Conservation (phyloP, 2,113 vertebrate genomes). For the Propithecus coquereli region DNA sequence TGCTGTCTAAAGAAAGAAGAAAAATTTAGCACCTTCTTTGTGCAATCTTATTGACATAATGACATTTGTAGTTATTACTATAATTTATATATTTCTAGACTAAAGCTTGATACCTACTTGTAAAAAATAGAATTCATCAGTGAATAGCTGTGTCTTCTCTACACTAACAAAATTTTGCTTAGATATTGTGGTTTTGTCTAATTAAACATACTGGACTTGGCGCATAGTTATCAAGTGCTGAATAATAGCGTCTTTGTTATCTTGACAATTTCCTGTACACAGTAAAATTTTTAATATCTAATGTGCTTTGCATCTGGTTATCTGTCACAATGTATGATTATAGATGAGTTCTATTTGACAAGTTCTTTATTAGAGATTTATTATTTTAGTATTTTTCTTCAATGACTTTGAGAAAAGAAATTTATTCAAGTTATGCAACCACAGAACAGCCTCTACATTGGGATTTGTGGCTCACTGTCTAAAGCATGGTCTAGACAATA, state of each 20-base stretch:
- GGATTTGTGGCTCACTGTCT: constrained; percentile 64
- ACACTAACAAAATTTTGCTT: not conserved
- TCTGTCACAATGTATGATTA: not conserved
- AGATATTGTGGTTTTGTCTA: not conserved
- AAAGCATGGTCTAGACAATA: constrained; percentile 72
- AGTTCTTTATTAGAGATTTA: constrained; percentile 10
- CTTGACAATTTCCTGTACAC: not conserved
- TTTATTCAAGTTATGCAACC: constrained; percentile 62
- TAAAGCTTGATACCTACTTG: not conserved
- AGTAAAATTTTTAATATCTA: not conserved
- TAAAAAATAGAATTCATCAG: constrained; percentile 1
- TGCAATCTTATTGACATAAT: not conserved
- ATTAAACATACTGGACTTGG: not conserved
- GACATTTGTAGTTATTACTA: not conserved
- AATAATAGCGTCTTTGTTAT: not conserved
- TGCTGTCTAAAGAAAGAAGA: not conserved
- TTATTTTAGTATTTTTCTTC: constrained; percentile 52
- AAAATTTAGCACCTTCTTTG: not conserved
- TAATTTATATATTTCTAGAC: not conserved
- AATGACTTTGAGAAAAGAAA: constrained; percentile 13
- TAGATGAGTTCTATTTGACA: not conserved
- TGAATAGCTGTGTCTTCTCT: not conserved
- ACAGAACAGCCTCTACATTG: constrained; percentile 40
- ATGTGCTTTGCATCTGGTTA: not conserved
- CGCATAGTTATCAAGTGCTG: not conserved